These are phyloP conservation scores for Ooceraea biroi DNA, from an alignment of 1,140 invertebrate species.

Conservation along the genomic window DNA sequence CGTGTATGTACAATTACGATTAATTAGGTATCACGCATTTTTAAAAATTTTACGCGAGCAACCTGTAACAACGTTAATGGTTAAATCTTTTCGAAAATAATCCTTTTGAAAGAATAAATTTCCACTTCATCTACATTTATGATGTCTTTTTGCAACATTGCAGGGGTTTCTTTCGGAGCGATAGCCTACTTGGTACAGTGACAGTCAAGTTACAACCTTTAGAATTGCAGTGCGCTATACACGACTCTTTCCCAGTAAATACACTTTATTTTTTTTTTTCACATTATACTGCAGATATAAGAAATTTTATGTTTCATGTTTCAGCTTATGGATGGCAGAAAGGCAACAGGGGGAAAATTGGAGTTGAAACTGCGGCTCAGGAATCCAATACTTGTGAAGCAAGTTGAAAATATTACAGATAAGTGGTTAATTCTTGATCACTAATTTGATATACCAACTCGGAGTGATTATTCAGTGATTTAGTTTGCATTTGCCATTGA, in stretches of 20 bases:
- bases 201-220: constrained; percentile 94
- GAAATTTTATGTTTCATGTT: constrained; percentile 2
- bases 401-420: constrained; percentile 95
- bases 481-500: constrained; percentile 17
- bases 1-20: neutral
- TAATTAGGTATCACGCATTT: neutral
- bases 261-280: constrained; percentile 20
- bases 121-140: neutral
- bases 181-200: constrained; percentile 94
- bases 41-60: constrained; percentile 70
- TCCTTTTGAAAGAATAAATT: neutral
- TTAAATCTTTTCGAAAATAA: neutral
- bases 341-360: constrained; percentile 94
- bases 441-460: constrained; percentile 62
- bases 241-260: constrained; percentile 96
- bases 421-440: constrained; percentile 96
- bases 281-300: neutral
- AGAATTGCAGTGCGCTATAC: constrained; percentile 94
- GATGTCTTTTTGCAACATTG: constrained; percentile 86
- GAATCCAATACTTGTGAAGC: constrained; percentile 95
- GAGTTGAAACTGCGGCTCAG: constrained; percentile 96
- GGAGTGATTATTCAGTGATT: neutral
- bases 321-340: constrained; percentile 95
- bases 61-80: constrained; percentile 78
- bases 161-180: constrained; percentile 96